A percentile compares a stretch with the other conserved stretches of the same genome.
Evolutionary conservation across 2,888 invertebrate genomes (phyloP).

Genomic region (Trilocha varians): DNA sequence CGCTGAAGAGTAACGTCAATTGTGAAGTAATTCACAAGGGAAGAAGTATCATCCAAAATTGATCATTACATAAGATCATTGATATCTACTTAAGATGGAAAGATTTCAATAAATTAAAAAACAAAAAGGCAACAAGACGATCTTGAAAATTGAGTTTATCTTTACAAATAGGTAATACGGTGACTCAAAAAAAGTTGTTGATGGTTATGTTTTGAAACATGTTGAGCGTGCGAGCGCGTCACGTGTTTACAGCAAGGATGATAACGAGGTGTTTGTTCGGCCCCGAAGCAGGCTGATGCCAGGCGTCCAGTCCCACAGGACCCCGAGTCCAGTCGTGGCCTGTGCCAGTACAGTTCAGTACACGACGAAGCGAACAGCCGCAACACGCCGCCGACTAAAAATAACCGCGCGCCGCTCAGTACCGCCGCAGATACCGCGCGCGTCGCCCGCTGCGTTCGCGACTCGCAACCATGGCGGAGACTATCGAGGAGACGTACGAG

Average conservation of each 20-base stretch:
- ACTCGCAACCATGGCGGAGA: conserved; percentile 76
- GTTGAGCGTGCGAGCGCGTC: background rate
- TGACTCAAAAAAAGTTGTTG: background rate
- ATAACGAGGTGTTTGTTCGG: background rate
- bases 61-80: too few species aligned
- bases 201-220: background rate
- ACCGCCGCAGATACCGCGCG: conserved; percentile 66
- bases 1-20: too few species aligned
- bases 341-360: conserved; percentile 8
- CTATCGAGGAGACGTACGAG: conserved; percentile 80
- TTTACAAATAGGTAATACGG: too few species aligned
- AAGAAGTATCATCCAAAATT: too few species aligned
- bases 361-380: conserved; percentile 20
- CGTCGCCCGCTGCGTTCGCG: conserved; percentile 66
- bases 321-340: conserved; percentile 10
- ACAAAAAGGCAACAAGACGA: too few species aligned
- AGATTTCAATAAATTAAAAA: too few species aligned
- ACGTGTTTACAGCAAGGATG: background rate
- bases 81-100: too few species aligned
- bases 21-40: too few species aligned
- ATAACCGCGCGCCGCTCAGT: conserved; percentile 61
- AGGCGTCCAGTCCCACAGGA: conserved; percentile 10
- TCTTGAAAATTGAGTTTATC: too few species aligned
- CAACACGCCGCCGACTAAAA: conserved; percentile 60
- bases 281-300: conserved; percentile 4